These are phyloP conservation scores for Carlito syrichta DNA, from an alignment of 2,113 vertebrate genomes.

Conservation along the genomic window DNA sequence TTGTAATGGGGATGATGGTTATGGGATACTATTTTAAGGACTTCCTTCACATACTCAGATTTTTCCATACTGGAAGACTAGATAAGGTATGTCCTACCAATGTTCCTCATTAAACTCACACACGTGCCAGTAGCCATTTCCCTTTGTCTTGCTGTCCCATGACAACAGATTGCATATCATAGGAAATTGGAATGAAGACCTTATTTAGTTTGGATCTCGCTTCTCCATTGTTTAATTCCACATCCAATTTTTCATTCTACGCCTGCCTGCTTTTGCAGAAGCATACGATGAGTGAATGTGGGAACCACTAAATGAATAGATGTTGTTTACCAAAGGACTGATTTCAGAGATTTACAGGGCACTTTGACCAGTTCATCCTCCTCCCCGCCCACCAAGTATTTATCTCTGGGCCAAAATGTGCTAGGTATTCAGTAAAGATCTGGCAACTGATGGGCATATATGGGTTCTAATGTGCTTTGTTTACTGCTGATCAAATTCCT, in stretches of 20 bases:
- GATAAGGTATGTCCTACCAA: slow-evolving; percentile 39
- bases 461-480: neutral
- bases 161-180: slow-evolving; percentile 50
- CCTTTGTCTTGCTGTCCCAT: slow-evolving; percentile 51
- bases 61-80: slow-evolving; percentile 48
- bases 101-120: slow-evolving; percentile 11
- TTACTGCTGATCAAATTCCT: neutral
- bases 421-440: neutral
- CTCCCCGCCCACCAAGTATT: neutral
- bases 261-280: slow-evolving; percentile 19
- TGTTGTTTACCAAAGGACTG: neutral
- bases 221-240: slow-evolving; percentile 58
- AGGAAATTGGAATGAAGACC: slow-evolving; percentile 50
- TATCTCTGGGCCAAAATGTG: neutral
- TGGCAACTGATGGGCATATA: neutral
- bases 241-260: slow-evolving; percentile 20
- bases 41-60: slow-evolving; percentile 41
- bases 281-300: neutral
- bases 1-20: neutral
- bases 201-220: slow-evolving; percentile 63
- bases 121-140: slow-evolving; percentile 34
- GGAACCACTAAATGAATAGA: neutral
- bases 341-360: neutral
- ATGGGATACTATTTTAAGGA: neutral
- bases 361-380: neutral